Evolutionary conservation across 2,113 vertebrate genomes (phyloP), one percentile per base, ranked within the genome.

Genomic region (Psilopogon haemacephalus): DNA sequence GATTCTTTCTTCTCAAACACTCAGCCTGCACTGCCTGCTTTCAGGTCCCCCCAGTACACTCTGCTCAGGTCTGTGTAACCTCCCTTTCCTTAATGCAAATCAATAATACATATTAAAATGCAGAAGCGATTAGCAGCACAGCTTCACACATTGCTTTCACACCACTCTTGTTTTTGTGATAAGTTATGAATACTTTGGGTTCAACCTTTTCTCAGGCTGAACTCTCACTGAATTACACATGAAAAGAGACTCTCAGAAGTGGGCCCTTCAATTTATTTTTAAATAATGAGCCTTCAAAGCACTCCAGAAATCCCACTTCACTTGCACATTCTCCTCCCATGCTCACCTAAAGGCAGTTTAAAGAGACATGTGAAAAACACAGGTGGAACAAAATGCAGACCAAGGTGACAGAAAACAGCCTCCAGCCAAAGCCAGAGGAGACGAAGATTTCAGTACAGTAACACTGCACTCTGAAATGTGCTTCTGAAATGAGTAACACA

Each of bases 211-310:
- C 82, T 92, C 84, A 74, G 89, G 64, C 90, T 96, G 80, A 83
- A 48, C 75, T 96, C 94, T 88, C 94, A 94, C 91, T 96, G 94
- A 94, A 96, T 96, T 94, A 92, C 94, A 88, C 84, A 96, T 94
- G 93, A 93, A 82, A 70, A 71, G 28, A 89, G 69, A 70, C 46
- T 35, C 71, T 77, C 68, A 76, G 40, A 83, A 86, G 68, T 32
- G 48, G 74, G 64, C 52, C 72, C 58, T 93, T 68, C 56, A 27
- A 71, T 68, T 94, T 93, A 89, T 87, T 95, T 94, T 95, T 70
- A 80, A 95, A 85, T 89, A 89, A 68, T 12, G 21, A 94, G 64
- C 33, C 56, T 84, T 77, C 48, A 71, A 56, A 82, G 48, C 42
- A 35, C 56, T 73, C 75, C 60, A 80, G 37, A 73, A 92, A 89